Evolutionary conservation across 2,797 vertebrate genomes (phyloP).

Genomic region (Lagodon rhomboides): DNA sequence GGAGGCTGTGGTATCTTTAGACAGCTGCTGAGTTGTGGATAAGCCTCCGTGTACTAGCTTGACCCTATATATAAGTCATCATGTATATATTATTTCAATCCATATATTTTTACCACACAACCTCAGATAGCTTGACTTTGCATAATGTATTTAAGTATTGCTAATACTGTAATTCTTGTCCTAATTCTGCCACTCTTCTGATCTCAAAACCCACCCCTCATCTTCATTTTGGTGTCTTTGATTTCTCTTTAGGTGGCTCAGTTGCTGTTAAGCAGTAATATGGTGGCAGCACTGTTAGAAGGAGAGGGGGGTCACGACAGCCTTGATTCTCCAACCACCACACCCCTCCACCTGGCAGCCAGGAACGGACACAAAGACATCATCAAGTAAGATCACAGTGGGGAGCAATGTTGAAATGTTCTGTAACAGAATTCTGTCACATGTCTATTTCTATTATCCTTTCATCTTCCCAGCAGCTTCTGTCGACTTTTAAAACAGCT

Average conservation of each 20-base stretch:
- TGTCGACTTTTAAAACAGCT: neutral
- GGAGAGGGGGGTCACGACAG: constrained; percentile 87
- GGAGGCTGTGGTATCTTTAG: constrained; percentile 48
- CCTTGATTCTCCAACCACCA: constrained; percentile 89
- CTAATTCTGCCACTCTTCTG: constrained; percentile 36
- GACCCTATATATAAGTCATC: constrained; percentile 31
- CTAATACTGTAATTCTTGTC: constrained; percentile 51
- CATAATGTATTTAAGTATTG: constrained; percentile 28
- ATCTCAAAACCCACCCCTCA: neutral
- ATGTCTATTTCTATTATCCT: neutral
- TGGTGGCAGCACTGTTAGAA: constrained; percentile 90
- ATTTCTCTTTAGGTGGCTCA: constrained; percentile 88
- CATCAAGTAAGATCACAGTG: constrained; percentile 85
- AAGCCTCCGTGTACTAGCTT: constrained; percentile 30
- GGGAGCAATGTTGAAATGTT: neutral
- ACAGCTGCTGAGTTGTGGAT: constrained; percentile 43
- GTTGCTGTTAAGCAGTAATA: constrained; percentile 93
- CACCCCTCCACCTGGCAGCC: constrained; percentile 92
- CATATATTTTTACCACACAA: constrained; percentile 24
- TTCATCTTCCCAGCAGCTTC: constrained; percentile 10
- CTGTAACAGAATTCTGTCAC: neutral
- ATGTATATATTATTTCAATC: constrained; percentile 24
- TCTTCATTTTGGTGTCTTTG: constrained; percentile 9
- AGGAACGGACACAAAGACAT: constrained; percentile 94
- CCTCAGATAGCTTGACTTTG: constrained; percentile 20